A percentile compares a stretch with the other conserved stretches of the same genome.
Conservation (phyloP, 2,888 invertebrate genomes). For the Thalpophila matura region DNA sequence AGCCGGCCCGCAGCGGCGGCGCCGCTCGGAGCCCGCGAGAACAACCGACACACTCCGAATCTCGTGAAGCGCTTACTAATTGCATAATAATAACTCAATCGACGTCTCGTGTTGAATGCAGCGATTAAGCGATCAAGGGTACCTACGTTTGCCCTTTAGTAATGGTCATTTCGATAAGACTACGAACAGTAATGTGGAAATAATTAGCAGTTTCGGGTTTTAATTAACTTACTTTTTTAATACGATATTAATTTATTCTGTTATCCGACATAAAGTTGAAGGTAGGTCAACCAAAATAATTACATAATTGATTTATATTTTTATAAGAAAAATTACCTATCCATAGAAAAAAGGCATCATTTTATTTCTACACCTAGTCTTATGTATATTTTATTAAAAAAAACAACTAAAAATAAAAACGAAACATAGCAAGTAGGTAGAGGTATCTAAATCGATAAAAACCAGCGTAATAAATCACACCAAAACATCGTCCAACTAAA, state of each 20-base stretch:
- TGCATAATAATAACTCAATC: slow-evolving; percentile 89
- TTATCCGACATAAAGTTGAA: slow-evolving; percentile 6
- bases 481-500: neutral
- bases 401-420: slow-evolving; percentile 6
- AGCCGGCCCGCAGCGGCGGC: slow-evolving; percentile 75
- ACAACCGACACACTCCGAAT: slow-evolving; percentile 62
- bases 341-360: neutral
- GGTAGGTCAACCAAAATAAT: slow-evolving; percentile 1
- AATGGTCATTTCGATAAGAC: slow-evolving; percentile 49
- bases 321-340: neutral
- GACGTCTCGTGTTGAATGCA: slow-evolving; percentile 74
- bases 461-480: slow-evolving; percentile 3
- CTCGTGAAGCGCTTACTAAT: slow-evolving; percentile 81
- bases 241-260: slow-evolving; percentile 24
- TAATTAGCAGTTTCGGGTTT: slow-evolving; percentile 49
- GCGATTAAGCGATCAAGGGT: slow-evolving; percentile 70
- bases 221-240: slow-evolving; percentile 30
- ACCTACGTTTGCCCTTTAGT: slow-evolving; percentile 55
- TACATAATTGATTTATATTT: slow-evolving; percentile 14
- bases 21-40: slow-evolving; percentile 65
- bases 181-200: slow-evolving; percentile 52
- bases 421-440: neutral
- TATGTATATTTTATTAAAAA: too few relatives aligned
- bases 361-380: too few relatives aligned
- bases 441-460: neutral